phyloP scores from a whole-genome alignment of 2,797 vertebrate genomes.

The Aulostomus chinensis region DNA sequence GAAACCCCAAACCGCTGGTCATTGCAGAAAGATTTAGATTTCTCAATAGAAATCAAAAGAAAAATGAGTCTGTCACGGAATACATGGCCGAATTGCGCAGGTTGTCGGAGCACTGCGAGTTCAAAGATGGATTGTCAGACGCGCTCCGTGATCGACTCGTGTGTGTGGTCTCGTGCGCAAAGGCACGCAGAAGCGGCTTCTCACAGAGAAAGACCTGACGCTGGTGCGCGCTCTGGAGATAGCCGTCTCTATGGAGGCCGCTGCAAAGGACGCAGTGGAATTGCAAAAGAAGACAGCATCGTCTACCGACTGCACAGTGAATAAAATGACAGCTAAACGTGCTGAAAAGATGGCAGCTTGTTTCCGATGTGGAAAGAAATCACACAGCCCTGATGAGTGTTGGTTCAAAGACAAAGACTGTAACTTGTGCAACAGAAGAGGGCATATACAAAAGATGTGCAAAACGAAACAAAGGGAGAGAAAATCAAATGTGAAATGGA shows the following conservation, averaged over 20 bases:
- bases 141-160: neutral
- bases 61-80: no score
- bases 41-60: no score
- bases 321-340: neutral
- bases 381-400: no score
- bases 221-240: neutral
- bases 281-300: neutral
- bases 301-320: neutral
- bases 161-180: neutral
- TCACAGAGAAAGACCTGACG: neutral
- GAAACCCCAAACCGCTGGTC: no score
- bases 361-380: neutral
- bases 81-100: no score
- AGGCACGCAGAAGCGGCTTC: neutral
- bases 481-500: neutral
- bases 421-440: neutral
- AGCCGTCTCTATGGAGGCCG: neutral
- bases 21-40: no score
- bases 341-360: neutral
- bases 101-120: neutral
- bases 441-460: neutral
- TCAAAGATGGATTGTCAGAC: neutral
- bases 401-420: no score
- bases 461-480: neutral
- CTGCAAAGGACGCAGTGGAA: neutral